phyloP scores from a whole-genome alignment of 2,888 invertebrate species.

The Ennomos quercinarius region DNA sequence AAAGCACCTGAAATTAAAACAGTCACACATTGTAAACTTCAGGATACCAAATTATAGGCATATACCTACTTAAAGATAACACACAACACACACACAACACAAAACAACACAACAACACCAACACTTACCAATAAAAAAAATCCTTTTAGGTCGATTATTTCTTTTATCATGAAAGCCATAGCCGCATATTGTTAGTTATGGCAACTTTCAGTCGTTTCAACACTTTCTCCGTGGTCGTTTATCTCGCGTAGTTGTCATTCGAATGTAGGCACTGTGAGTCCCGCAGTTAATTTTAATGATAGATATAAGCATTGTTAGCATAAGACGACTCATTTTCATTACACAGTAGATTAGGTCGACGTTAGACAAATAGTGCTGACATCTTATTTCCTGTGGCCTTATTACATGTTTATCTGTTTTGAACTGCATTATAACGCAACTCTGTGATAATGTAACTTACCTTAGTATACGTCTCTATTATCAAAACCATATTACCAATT shows the following conservation, averaged over 20 bases:
- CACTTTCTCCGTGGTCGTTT: conserved; percentile 60
- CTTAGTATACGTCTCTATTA: too few species aligned
- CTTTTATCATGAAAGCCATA: conserved; percentile 61
- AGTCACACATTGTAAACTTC: conserved; percentile 2
- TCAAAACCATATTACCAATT: too few species aligned
- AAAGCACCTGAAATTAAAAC: conserved; percentile 59
- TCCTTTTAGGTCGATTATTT: conserved; percentile 57
- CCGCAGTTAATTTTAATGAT: conserved; percentile 63
- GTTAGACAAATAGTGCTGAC: conserved; percentile 73
- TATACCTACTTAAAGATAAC: conserved; percentile 14
- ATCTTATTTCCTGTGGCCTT: conserved; percentile 71
- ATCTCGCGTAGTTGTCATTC: conserved; percentile 61
- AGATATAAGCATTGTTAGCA: conserved; percentile 64
- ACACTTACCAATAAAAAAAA: conserved; percentile 61
- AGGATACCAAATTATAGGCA: too few species aligned
- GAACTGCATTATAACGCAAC: conserved; percentile 1
- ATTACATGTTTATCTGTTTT: conserved; percentile 21
- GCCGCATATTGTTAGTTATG: conserved; percentile 53
- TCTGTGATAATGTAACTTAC: neutral
- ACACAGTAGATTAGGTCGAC: conserved; percentile 71
- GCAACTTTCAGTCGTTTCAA: conserved; percentile 55
- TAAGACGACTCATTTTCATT: conserved; percentile 65
- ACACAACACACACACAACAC: too few species aligned
- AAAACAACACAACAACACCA: too few species aligned
- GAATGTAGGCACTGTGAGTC: conserved; percentile 57